A percentile compares a stretch with the other conserved stretches of the same genome.
Conservation (phyloP, 1,140 invertebrate genomes). For the Apis cerana region DNA sequence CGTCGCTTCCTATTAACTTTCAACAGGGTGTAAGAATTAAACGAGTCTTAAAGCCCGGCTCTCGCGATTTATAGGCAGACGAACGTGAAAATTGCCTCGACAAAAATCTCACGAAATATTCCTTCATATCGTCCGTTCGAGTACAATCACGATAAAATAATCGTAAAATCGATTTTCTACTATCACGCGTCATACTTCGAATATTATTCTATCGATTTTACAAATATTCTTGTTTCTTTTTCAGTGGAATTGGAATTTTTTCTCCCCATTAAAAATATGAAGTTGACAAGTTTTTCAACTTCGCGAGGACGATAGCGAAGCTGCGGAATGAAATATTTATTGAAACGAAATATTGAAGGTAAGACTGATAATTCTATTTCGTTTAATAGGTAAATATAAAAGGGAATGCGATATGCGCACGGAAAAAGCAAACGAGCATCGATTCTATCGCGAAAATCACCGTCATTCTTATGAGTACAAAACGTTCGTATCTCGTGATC, state of each 20-base stretch:
- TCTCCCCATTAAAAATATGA: not conserved
- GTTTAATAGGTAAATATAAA: not conserved
- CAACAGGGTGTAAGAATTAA: conserved; percentile 66
- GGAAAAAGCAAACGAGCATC: not conserved
- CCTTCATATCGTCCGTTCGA: not conserved
- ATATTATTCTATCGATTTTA: not conserved
- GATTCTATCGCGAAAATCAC: conserved; percentile 1
- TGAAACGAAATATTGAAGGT: not conserved
- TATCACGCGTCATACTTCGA: not conserved
- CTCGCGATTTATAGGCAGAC: conserved; percentile 44
- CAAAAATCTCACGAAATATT: not conserved
- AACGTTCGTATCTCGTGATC: not conserved
- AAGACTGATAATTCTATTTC: not conserved
- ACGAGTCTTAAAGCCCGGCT: conserved; percentile 34
- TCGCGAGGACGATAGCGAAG: not conserved
- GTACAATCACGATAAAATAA: not conserved
- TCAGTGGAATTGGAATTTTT: not conserved
- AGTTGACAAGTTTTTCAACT: not conserved
- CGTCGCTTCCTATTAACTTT: conserved; percentile 68
- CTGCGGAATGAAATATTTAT: not conserved
- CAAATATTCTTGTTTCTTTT: no score
- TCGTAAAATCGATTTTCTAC: not conserved
- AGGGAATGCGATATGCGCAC: not conserved
- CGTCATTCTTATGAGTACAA: not conserved
- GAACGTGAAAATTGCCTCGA: conserved; percentile 17